Conservation (phyloP, 1,140 invertebrate species). For the Drosophila fuyamai region DNA sequence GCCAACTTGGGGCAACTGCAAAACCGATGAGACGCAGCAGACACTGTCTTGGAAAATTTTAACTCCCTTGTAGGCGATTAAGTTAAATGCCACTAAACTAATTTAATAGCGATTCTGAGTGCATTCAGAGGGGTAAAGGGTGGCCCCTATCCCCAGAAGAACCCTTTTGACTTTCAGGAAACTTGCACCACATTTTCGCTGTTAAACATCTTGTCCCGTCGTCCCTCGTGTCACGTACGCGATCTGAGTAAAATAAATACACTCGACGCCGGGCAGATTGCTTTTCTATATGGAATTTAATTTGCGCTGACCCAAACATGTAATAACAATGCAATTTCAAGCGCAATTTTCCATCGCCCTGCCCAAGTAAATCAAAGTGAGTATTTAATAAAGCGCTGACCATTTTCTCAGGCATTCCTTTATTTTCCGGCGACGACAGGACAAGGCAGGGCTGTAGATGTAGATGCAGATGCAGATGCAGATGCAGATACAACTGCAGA, state of each 20-base stretch:
- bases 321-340: slow-evolving; percentile 84
- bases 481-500: slow-evolving; percentile 7
- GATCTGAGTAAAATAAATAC: slow-evolving; percentile 77
- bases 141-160: slow-evolving; percentile 2
- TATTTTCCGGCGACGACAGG: slow-evolving; percentile 25
- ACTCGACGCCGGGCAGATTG: slow-evolving; percentile 70
- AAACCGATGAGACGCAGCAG: slow-evolving; percentile 8
- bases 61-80: slow-evolving; percentile 83
- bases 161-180: slow-evolving; percentile 31
- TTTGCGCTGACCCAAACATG: slow-evolving; percentile 82
- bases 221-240: slow-evolving; percentile 69
- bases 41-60: slow-evolving; percentile 54
- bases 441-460: too few relatives aligned
- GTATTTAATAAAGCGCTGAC: slow-evolving; percentile 45
- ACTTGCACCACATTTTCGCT: slow-evolving; percentile 71
- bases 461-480: slow-evolving; percentile 11
- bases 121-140: slow-evolving; percentile 26
- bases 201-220: slow-evolving; percentile 79
- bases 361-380: slow-evolving; percentile 36
- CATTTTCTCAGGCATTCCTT: slow-evolving; percentile 31
- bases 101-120: slow-evolving; percentile 84
- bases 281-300: slow-evolving; percentile 84
- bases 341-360: slow-evolving; percentile 63
- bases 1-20: slow-evolving; percentile 3
- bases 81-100: slow-evolving; percentile 84